Conservation (phyloP, 2,888 invertebrate genomes). For the Netelia inedita region DNA sequence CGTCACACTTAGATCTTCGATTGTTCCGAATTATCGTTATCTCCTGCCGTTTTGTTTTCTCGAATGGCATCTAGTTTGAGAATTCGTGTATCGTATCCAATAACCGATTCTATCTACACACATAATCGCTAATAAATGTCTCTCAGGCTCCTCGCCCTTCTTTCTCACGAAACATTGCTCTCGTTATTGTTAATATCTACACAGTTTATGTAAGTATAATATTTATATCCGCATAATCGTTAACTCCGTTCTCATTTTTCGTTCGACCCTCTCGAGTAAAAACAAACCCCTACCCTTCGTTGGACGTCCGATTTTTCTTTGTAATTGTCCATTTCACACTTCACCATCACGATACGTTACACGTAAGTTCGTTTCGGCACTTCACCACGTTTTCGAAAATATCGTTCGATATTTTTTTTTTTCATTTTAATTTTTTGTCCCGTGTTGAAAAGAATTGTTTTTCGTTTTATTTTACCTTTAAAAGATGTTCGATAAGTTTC, state of each 20-base stretch:
- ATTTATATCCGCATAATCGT: conserved; percentile 18
- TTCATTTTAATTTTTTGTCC: too few species aligned
- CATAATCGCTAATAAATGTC: conserved; percentile 47
- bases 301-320: conserved; percentile 5
- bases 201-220: conserved; percentile 56
- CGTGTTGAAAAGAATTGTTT: conserved; percentile 1
- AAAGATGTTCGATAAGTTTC: conserved; percentile 15
- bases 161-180: conserved; percentile 6
- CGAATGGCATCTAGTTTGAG: neutral
- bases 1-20: neutral
- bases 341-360: neutral
- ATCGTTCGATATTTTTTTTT: too few species aligned
- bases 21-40: neutral
- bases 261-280: neutral
- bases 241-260: neutral
- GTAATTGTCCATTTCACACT: conserved; percentile 3
- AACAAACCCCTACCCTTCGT: neutral
- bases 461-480: neutral
- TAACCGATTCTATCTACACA: conserved; percentile 53
- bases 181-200: conserved; percentile 62
- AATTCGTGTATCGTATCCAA: conserved; percentile 15
- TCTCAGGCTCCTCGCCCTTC: conserved; percentile 38
- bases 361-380: neutral
- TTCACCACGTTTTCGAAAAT: too few species aligned
- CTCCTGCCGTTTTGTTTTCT: neutral